phyloP scores from a whole-genome alignment of 2,888 invertebrate genomes.

The Lithophane semibrunnea region DNA sequence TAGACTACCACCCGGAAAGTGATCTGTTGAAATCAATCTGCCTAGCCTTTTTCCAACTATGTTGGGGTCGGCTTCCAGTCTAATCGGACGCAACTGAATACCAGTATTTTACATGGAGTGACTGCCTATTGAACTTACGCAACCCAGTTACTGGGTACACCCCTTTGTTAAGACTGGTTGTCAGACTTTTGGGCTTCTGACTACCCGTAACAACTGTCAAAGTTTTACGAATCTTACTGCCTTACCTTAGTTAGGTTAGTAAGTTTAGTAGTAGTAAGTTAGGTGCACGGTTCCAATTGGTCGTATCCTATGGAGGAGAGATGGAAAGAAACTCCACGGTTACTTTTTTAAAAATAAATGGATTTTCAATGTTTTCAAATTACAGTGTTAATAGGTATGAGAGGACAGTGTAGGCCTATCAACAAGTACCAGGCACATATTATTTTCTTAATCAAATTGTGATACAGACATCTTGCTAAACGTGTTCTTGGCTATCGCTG shows the following conservation, averaged over 20 bases:
- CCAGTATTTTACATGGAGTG: not conserved
- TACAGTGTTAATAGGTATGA: too few relatives aligned
- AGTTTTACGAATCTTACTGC: too few relatives aligned
- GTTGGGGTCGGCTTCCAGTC: not conserved
- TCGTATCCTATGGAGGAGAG: too few relatives aligned
- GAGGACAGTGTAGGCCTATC: too few relatives aligned
- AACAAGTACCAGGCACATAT: not conserved
- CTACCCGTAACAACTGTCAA: too few relatives aligned
- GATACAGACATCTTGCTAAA: slow-evolving; percentile 97
- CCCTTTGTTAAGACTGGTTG: not conserved
- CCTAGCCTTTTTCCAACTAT: not conserved
- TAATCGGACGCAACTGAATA: not conserved
- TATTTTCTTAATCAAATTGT: slow-evolving; percentile 3
- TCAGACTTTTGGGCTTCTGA: too few relatives aligned
- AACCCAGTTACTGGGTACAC: not conserved
- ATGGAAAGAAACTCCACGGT: too few relatives aligned
- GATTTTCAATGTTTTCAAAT: too few relatives aligned
- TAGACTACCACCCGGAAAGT: not conserved
- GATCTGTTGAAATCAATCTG: not conserved
- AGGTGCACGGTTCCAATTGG: too few relatives aligned
- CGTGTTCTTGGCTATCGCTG: slow-evolving; percentile 99
- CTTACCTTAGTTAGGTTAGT: too few relatives aligned
- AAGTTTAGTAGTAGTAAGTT: too few relatives aligned
- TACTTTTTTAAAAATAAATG: too few relatives aligned
- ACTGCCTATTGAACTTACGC: not conserved